Percentiles rank a stretch among this genome's conserved stretches.
Conservation (phyloP, 2,797 vertebrate genomes). For the Perodicticus potto region DNA sequence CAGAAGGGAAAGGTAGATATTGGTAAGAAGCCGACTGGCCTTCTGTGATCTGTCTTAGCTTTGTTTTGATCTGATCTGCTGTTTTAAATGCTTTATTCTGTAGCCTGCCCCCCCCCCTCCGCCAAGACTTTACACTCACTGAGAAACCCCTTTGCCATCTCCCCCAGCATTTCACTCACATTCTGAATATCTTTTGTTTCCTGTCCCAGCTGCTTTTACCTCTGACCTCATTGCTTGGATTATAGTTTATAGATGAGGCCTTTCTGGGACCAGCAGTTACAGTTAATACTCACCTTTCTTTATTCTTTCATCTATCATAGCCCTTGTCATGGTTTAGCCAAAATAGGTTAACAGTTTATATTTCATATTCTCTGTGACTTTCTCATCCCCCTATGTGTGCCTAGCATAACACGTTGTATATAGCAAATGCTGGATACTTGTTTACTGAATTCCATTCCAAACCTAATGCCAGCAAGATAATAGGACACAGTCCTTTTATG, state of each 20-base stretch:
- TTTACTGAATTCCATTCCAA: not conserved
- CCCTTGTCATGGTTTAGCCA: not conserved
- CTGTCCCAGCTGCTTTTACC: not conserved
- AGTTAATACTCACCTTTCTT: too few relatives aligned
- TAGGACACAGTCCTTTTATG: not conserved
- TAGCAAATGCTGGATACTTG: not conserved
- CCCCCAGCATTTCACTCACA: accelerated
- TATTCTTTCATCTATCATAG: not conserved
- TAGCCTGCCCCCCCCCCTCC: too few relatives aligned
- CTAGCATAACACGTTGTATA: not conserved
- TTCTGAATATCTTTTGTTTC: not conserved
- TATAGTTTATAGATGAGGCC: not conserved
- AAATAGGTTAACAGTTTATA: not conserved
- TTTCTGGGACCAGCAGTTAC: not conserved
- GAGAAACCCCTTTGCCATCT: too few relatives aligned
- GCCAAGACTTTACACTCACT: not conserved
- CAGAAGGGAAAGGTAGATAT: not conserved
- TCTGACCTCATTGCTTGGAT: not conserved
- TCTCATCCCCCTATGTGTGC: not conserved
- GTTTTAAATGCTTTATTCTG: not conserved
- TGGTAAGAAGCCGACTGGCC: not conserved
- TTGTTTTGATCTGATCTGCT: not conserved
- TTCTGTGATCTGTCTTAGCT: not conserved
- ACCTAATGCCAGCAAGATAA: not conserved
- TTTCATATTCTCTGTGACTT: not conserved